Base-by-base conservation (phyloP, 2,888 invertebrate species). In the Caenorhabditis japonica region DNA sequence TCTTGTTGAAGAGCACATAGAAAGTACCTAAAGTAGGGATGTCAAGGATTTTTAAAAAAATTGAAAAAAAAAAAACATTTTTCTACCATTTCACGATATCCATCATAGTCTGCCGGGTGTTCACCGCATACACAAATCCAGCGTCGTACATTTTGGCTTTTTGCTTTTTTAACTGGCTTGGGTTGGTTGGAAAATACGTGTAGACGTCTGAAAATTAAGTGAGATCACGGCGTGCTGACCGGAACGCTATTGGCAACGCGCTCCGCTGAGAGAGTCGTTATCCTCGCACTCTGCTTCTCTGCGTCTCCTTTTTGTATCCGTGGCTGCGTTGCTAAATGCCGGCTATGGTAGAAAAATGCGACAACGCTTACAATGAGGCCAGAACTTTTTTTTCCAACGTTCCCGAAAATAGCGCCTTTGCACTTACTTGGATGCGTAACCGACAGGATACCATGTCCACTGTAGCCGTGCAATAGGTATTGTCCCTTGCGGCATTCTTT, bases 1-100 rank as follows among this genome's bases (percentile, higher is more conserved):
- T 81, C 76, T 46, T 85, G 75, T 59, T 88, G 85, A 44, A 88
- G 58, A 4, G 87, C 85, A 75, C 89, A 89, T 7, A 87, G 69
- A 7, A 86, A 77, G 34, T 88, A 81, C 81, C 81, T 81, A 30
- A 25, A 30, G 15, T 4, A 10, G 17, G 13, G 25, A 15, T 21
- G n/a, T 34, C 21, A 43, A 51, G 43, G 13, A 51, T 44, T 36
- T 23, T 17, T 15, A 46, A 27, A 17, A 38, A 15, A 41, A n/a
- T 1, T 10, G 2, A 34, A 36, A 23, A 5, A 47, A 33, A 43
- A 60, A 17, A 33, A 33, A 34, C 25, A 30, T 7, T 25, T 46
- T 12, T 7, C 2, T 43, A 79, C 82, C 87, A 85, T 62, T 86
- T 82, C 71, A 88, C 83, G 19, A 89, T 79, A 19, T 84, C 79